Percentiles rank a stretch among this genome's conserved stretches.
Evolutionary conservation across 2,888 invertebrate species (phyloP).

Genomic region (Drosophila mercatorum): DNA sequence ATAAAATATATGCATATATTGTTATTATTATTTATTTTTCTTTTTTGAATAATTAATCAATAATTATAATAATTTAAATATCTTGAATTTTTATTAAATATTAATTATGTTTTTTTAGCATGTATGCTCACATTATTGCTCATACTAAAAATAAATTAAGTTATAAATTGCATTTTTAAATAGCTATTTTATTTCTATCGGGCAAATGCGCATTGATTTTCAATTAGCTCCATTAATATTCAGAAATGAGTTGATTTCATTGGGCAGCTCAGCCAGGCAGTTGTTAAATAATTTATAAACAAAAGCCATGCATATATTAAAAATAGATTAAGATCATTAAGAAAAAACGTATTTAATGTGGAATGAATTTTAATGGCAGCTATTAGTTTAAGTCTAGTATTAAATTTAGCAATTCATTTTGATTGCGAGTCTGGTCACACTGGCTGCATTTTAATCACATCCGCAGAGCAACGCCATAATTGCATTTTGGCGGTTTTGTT

Average conservation of each 20-base stretch:
- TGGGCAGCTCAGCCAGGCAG: neutral
- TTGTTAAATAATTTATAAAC: constrained; percentile 1
- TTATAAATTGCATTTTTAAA: neutral
- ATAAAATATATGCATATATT: too few species aligned
- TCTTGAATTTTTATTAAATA: too few species aligned
- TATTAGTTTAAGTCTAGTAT: neutral
- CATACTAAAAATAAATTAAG: neutral
- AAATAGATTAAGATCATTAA: neutral
- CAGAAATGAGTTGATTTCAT: neutral
- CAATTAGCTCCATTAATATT: neutral
- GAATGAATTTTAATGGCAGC: constrained; percentile 2
- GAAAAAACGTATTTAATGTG: neutral
- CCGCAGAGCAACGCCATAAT: constrained; percentile 52
- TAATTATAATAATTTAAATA: too few species aligned
- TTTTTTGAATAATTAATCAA: too few species aligned
- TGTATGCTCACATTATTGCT: neutral
- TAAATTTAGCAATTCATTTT: neutral
- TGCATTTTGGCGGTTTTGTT: constrained; percentile 57
- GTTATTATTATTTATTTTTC: too few species aligned
- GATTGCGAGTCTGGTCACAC: constrained; percentile 27
- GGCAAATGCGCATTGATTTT: neutral
- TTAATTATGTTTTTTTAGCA: too few species aligned
- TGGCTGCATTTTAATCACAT: constrained; percentile 49
- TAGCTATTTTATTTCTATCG: neutral
- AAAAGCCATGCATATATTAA: constrained; percentile 1